A percentile compares a stretch with the other conserved stretches of the same genome.
Conservation (phyloP, 2,797 vertebrate species). For the Numenius phaeopus region DNA sequence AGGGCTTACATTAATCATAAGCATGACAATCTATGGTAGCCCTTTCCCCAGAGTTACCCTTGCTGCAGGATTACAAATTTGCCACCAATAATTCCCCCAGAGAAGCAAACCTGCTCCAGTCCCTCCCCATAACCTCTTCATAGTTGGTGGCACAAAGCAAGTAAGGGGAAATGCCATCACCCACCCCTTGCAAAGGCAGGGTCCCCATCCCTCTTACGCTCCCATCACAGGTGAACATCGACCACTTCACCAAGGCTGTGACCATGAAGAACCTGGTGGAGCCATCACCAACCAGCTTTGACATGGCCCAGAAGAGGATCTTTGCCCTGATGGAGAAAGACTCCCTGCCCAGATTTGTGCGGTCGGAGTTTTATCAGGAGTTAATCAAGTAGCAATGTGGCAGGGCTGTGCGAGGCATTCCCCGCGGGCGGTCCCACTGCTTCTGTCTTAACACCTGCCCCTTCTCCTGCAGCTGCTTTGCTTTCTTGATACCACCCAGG, state of each 20-base stretch:
- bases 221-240: conserved; percentile 91
- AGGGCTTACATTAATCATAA: rapidly evolving
- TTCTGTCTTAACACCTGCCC: neutral
- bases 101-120: neutral
- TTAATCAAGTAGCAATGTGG: conserved; percentile 85
- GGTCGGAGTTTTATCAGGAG: conserved; percentile 91
- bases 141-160: neutral
- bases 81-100: neutral
- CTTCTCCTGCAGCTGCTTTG: conserved; percentile 28
- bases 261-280: conserved; percentile 93
- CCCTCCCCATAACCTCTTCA: rapidly evolving
- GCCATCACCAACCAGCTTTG: conserved; percentile 87
- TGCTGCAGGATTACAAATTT: neutral
- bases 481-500: neutral
- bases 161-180: neutral
- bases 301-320: conserved; percentile 94
- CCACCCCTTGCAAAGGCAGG: neutral
- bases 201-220: neutral
- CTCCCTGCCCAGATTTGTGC: conserved; percentile 92
- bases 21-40: too few species aligned
- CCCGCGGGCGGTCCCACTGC: neutral
- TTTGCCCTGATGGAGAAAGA: conserved; percentile 97
- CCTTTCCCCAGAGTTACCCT: neutral
- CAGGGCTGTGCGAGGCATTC: conserved; percentile 45
- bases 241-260: conserved; percentile 93